Evolutionary conservation across 2,888 invertebrate species (phyloP).

Genomic region (Strigamia transsilvanica): DNA sequence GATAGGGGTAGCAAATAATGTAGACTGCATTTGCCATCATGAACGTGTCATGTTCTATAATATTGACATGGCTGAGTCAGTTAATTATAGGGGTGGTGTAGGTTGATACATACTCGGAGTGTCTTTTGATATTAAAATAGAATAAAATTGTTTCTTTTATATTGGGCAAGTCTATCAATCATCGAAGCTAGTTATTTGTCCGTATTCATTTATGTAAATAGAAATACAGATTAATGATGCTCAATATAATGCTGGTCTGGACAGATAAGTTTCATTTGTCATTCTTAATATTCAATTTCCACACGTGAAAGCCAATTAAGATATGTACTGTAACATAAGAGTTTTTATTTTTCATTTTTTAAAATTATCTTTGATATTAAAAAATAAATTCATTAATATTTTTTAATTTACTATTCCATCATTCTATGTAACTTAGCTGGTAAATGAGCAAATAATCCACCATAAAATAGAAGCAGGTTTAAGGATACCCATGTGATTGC

Average conservation of each 20-base stretch:
- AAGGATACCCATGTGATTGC: not conserved
- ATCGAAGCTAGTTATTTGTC: slow-evolving; percentile 16
- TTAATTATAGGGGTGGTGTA: slow-evolving; percentile 21
- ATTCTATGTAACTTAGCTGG: not conserved
- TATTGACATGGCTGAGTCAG: slow-evolving; percentile 30
- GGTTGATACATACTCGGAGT: slow-evolving; percentile 16
- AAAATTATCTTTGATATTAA: too few relatives aligned
- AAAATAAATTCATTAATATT: not conserved
- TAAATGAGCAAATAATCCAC: slow-evolving; percentile 15
- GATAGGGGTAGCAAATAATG: slow-evolving; percentile 4
- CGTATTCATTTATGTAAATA: slow-evolving; percentile 30
- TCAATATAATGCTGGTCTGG: slow-evolving; percentile 29
- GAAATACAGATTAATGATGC: slow-evolving; percentile 11
- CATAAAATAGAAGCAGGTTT: not conserved
- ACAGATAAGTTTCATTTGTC: slow-evolving; percentile 30
- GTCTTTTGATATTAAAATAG: slow-evolving; percentile 15
- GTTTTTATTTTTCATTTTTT: too few relatives aligned
- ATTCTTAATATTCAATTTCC: slow-evolving; percentile 16
- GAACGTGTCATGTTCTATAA: slow-evolving; percentile 26
- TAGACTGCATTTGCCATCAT: not conserved
- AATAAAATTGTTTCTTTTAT: slow-evolving; percentile 3
- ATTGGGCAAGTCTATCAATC: slow-evolving; percentile 1
- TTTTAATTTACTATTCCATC: not conserved
- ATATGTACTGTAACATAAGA: not conserved
- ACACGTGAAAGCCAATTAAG: not conserved